Evolutionary conservation across 2,888 invertebrate genomes (phyloP), one percentile per base, ranked within the genome.

Genomic region (Coelinius sp.): DNA sequence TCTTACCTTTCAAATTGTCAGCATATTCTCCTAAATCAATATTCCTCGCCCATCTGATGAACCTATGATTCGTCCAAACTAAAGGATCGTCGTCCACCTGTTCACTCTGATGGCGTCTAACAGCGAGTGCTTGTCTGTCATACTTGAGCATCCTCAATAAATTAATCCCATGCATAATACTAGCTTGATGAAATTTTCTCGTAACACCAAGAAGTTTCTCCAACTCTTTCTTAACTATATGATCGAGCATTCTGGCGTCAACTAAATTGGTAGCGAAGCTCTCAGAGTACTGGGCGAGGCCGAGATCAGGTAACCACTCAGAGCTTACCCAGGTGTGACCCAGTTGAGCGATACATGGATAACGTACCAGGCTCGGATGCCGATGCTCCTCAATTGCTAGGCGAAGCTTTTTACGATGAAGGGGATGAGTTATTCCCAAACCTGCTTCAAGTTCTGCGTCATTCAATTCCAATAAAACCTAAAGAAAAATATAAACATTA

Each of bases 11-110:
- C 49, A 97, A 90, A 89, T 96, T 96, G 79, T 96, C 96, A 78
- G 96, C 95, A 88, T 97, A 97, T 90, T 97, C 97, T 73, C 94
- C 94, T 83, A 98, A 91, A 90, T 98, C 97, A 85, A 98, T 97
- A 87, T 94, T 95, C 83, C 95, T 92, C 27, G 96, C 94, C 98
- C 97, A 98, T 85, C 95, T 93, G 82, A 97, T 94, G 88, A 97
- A 96, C 84, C 97, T 92, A 86, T 96, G 95, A 90, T 97, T 97
- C 81, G 97, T 97, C 98, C 98, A 98, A 67, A 98, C 97, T 80
- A 97, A 90, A 64, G 97, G 97, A 89, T 98, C 97, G 4, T 94
- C 94, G 85, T 96, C 95, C 73, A 94, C 92, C 80, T 93, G 93
- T 86, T 97, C 97, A 86, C 95, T 95, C 85, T 96, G 95, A 85